These are phyloP conservation scores for Hemibagrus guttatus DNA, from an alignment of 2,797 vertebrate species.

Conservation along the genomic window DNA sequence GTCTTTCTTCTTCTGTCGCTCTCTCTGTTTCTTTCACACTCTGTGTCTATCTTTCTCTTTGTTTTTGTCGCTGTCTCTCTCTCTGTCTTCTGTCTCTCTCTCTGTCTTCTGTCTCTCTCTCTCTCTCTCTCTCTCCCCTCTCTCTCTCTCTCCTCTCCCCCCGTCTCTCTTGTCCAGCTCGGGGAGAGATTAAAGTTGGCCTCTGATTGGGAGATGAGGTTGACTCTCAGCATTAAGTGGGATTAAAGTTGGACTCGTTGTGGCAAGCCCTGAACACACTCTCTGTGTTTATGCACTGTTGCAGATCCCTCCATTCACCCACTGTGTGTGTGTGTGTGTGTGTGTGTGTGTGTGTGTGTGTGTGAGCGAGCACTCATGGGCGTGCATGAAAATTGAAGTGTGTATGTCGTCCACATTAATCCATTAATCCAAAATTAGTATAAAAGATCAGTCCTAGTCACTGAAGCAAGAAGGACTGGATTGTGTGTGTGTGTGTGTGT, in stretches of 20 bases:
- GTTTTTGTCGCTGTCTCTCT: neutral
- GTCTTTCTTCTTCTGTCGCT: neutral
- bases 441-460: conserved; percentile 97
- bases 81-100: neutral
- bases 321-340: conserved; percentile 32
- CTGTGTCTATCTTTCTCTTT: neutral
- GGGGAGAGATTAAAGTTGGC: conserved; percentile 98
- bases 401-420: conserved; percentile 55
- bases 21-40: neutral
- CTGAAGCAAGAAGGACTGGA: conserved; percentile 79
- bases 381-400: conserved; percentile 55
- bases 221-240: conserved; percentile 99
- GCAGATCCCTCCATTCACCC: conserved; percentile 83
- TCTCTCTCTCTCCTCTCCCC: neutral
- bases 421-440: conserved; percentile 99
- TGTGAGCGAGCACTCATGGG: conserved; percentile 24
- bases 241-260: conserved; percentile 99
- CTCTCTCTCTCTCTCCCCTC: neutral
- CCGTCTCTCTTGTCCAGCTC: conserved; percentile 80
- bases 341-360: conserved; percentile 34
- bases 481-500: conserved; percentile 29
- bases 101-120: neutral
- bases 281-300: conserved; percentile 95
- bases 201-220: conserved; percentile 99
- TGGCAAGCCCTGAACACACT: conserved; percentile 87